Evolutionary conservation across 2,797 vertebrate species (phyloP).

Genomic region (Amniataba percoides): DNA sequence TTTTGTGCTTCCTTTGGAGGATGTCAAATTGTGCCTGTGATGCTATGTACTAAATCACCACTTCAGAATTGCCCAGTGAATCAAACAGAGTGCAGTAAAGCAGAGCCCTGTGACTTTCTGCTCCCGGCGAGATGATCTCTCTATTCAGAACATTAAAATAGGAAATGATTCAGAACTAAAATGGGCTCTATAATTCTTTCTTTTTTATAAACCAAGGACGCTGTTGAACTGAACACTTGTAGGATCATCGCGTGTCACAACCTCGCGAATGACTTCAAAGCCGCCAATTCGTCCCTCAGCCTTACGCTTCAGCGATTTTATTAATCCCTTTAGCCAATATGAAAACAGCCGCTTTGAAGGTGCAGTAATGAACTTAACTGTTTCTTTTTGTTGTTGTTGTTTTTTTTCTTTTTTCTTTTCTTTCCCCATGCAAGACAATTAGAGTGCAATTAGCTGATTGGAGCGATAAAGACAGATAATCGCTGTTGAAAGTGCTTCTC

Average conservation of each 20-base stretch:
- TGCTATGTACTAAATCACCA: conserved; percentile 61
- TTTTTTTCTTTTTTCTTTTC: conserved; percentile 71
- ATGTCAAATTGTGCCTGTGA: conserved; percentile 52
- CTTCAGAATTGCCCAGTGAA: conserved; percentile 67
- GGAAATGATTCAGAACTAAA: conserved; percentile 85
- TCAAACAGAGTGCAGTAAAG: conserved; percentile 72
- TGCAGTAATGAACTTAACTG: conserved; percentile 77
- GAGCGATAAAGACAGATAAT: conserved; percentile 79
- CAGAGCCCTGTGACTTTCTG: conserved; percentile 61
- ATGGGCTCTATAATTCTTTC: conserved; percentile 75
- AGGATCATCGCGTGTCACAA: conserved; percentile 67
- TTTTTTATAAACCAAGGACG: conserved; percentile 58
- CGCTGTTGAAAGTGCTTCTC: conserved; percentile 68
- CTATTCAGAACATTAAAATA: conserved; percentile 80
- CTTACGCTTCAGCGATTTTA: conserved; percentile 75
- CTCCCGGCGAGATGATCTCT: conserved; percentile 72
- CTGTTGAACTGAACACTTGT: conserved; percentile 64
- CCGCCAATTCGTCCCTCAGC: conserved; percentile 66
- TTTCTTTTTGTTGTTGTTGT: conserved; percentile 54
- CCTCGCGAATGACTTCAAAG: conserved; percentile 75
- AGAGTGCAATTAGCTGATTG: conserved; percentile 79
- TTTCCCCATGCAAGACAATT: conserved; percentile 75
- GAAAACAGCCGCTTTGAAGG: conserved; percentile 79
- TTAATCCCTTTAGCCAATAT: conserved; percentile 80
- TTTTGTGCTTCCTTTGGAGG: conserved; percentile 39